phyloP scores from a whole-genome alignment of 2,113 vertebrate genomes.

The Laticauda colubrina region DNA sequence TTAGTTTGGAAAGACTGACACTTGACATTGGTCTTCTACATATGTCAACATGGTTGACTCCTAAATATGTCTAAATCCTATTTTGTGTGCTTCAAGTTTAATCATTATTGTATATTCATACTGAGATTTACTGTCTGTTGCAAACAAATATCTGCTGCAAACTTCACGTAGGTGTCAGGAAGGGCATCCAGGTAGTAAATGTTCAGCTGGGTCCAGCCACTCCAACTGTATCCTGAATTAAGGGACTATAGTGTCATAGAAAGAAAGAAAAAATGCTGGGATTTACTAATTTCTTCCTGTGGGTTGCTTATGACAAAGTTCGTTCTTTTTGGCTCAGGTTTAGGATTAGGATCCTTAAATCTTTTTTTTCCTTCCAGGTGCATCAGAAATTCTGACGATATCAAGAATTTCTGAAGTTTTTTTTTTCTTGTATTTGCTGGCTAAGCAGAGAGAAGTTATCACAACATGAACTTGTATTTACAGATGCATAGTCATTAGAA shows the following conservation, averaged over 20 bases:
- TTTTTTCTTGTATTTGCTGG: constrained; percentile 12
- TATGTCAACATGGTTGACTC: constrained; percentile 34
- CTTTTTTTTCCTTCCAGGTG: constrained; percentile 24
- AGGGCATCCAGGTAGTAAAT: neutral
- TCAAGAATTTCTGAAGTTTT: neutral
- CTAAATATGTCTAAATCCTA: constrained; percentile 15
- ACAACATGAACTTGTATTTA: constrained; percentile 15
- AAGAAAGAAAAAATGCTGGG: constrained; percentile 15
- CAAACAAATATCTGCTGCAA: neutral
- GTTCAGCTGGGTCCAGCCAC: neutral
- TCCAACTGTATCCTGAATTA: neutral
- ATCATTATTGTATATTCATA: constrained; percentile 38
- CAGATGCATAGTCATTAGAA: constrained; percentile 26
- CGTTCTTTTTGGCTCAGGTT: constrained; percentile 27
- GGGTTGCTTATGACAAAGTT: constrained; percentile 33
- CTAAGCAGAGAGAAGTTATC: constrained; percentile 30
- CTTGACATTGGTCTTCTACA: neutral
- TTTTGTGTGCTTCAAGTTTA: constrained; percentile 26
- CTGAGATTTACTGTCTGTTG: constrained; percentile 1
- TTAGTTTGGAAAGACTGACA: constrained; percentile 23
- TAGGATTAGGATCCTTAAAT: neutral
- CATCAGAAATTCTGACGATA: neutral
- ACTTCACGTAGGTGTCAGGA: neutral
- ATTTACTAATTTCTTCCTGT: constrained; percentile 34
- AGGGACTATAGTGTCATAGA: neutral